A percentile compares a stretch with the other conserved stretches of the same genome.
phyloP scores from a whole-genome alignment of 2,113 vertebrate species.

The Sorex fumeus region DNA sequence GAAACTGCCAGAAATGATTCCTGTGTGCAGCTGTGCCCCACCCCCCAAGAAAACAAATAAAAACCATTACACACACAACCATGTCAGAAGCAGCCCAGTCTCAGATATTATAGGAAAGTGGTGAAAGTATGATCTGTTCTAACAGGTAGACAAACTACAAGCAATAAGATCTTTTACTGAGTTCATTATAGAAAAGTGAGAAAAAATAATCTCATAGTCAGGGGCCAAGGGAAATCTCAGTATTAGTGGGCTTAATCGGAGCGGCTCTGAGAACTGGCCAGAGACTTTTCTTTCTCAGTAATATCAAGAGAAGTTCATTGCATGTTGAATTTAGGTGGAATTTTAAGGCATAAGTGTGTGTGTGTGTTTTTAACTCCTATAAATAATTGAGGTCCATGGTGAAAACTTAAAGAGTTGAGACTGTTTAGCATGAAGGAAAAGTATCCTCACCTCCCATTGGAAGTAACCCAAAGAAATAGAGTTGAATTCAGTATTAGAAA shows the following conservation, averaged over 20 bases:
- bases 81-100: background rate
- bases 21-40: no score
- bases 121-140: background rate
- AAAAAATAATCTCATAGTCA: background rate
- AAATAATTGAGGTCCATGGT: background rate
- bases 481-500: no score
- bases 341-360: background rate
- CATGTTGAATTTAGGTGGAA: background rate
- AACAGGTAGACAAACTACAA: background rate
- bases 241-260: background rate
- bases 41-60: background rate
- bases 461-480: no score
- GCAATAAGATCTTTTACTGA: background rate
- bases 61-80: background rate
- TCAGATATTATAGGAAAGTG: slow-evolving; percentile 21
- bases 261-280: background rate
- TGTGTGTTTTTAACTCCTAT: background rate
- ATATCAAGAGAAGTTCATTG: background rate
- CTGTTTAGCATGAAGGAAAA: background rate
- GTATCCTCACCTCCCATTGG: background rate
- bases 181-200: slow-evolving; percentile 7
- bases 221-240: background rate
- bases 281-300: background rate
- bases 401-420: background rate
- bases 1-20: no score